Evolutionary conservation across 1,140 invertebrate species (phyloP).

Genomic region (Drosophila pectinifera): DNA sequence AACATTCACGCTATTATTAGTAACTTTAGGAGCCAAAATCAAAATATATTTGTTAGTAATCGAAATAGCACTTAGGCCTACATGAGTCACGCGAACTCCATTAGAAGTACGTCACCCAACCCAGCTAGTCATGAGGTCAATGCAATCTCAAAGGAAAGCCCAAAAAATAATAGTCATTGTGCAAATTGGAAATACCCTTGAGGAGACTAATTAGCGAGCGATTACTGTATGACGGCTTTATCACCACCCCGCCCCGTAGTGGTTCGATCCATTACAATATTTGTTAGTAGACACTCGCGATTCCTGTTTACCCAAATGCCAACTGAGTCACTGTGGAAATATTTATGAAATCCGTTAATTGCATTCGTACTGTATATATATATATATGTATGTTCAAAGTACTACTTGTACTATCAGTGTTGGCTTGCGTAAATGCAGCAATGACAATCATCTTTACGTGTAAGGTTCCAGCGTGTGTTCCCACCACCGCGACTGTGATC

Average conservation of each 20-base stretch:
- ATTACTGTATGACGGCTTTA: conserved; percentile 10
- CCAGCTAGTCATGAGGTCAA: neutral
- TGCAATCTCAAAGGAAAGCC: conserved; percentile 17
- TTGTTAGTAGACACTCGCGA: conserved; percentile 12
- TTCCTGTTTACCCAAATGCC: conserved; percentile 29
- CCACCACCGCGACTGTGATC: neutral
- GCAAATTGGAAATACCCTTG: conserved; percentile 20
- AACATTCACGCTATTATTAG: neutral
- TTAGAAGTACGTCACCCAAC: neutral
- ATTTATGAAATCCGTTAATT: conserved; percentile 66
- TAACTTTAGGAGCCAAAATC: no score
- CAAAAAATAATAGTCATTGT: conserved; percentile 10
- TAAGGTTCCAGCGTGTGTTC: conserved; percentile 31
- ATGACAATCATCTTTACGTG: conserved; percentile 55
- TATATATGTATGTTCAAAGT: neutral
- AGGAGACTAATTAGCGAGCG: conserved; percentile 7
- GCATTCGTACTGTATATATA: conserved; percentile 40
- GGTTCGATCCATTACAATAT: neutral
- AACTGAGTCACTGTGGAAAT: conserved; percentile 45
- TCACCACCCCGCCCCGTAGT: neutral
- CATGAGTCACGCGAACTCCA: conserved; percentile 7
- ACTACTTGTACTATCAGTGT: conserved; percentile 54
- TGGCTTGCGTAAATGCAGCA: conserved; percentile 57
- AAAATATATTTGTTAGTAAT: neutral
- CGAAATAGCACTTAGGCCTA: neutral